phyloP scores from a whole-genome alignment of 2,797 vertebrate genomes.

The Sardinella longiceps region DNA sequence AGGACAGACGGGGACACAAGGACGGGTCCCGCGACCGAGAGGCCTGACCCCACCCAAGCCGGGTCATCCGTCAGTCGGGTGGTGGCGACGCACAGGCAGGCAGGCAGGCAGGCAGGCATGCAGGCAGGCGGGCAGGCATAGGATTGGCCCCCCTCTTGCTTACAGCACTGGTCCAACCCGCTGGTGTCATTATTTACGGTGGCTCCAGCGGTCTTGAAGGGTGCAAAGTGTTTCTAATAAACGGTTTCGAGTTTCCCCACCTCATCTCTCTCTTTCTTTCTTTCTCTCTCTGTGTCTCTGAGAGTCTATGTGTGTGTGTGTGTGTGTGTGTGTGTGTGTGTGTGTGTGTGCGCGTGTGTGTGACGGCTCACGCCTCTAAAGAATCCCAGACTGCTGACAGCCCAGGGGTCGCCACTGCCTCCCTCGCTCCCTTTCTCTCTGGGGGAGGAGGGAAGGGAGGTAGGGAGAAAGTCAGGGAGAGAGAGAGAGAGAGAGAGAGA shows the following conservation, averaged over 20 bases:
- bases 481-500: not conserved
- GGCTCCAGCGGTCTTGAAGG: conserved; percentile 75
- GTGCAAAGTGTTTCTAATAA: conserved; percentile 82
- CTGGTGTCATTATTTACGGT: conserved; percentile 76
- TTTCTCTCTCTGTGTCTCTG: not conserved
- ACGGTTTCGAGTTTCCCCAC: conserved; percentile 76
- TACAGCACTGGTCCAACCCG: conserved; percentile 48
- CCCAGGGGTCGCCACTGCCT: conserved; percentile 82
- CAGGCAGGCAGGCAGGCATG: not conserved
- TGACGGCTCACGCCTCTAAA: conserved; percentile 69
- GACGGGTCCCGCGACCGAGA: not conserved
- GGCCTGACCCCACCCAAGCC: not conserved
- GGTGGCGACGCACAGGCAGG: too few species aligned
- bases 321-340: conserved; percentile 65
- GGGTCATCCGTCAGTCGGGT: not conserved
- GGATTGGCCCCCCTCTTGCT: conserved; percentile 31
- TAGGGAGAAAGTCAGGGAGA: conserved; percentile 13
- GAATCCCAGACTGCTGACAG: conserved; percentile 83
- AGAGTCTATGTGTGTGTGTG: not conserved
- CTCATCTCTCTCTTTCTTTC: conserved; percentile 75
- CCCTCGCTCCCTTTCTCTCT: conserved; percentile 78
- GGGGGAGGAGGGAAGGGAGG: conserved; percentile 43
- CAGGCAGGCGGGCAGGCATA: not conserved
- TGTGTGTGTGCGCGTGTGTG: conserved; percentile 48
- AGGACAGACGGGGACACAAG: conserved; percentile 16